A percentile compares a stretch with the other conserved stretches of the same genome.
These are phyloP conservation scores for Xyliphius kryptos DNA, from an alignment of 2,113 vertebrate genomes.

Conservation along the genomic window DNA sequence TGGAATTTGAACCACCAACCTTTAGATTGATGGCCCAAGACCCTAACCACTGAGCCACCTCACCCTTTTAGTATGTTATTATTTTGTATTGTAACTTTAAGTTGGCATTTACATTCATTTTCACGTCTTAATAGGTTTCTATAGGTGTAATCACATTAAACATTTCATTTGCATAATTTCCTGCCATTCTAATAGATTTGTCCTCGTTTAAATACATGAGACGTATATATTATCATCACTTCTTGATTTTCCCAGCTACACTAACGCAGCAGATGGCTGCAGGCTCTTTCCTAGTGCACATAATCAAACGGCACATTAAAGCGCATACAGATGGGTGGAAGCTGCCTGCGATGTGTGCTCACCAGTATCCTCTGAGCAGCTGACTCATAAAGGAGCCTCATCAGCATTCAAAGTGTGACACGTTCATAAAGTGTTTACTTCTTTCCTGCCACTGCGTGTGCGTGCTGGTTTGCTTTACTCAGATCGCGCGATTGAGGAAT, in stretches of 20 bases:
- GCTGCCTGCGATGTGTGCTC: conserved; percentile 57
- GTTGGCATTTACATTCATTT: no score
- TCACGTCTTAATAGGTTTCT: no score
- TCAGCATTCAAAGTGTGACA: conserved; percentile 59
- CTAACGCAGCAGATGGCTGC: conserved; percentile 7
- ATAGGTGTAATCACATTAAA: no score
- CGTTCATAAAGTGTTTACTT: conserved; percentile 46
- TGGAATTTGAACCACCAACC: no score
- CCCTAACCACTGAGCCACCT: no score
- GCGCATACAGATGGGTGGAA: conserved; percentile 48
- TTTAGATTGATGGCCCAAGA: no score
- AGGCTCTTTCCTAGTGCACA: conserved; percentile 10
- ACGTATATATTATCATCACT: background rate
- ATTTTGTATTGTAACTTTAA: no score
- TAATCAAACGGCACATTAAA: conserved; percentile 55
- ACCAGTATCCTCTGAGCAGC: conserved; percentile 47
- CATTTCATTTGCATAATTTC: no score
- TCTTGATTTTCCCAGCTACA: background rate
- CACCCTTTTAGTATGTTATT: no score
- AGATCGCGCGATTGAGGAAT: background rate
- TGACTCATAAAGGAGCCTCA: conserved; percentile 52
- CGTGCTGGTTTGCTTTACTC: conserved; percentile 23
- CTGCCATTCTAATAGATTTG: no score
- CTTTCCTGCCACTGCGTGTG: conserved; percentile 41
- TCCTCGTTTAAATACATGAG: background rate